Evolutionary conservation across 2,888 invertebrate genomes (phyloP), one percentile per base, ranked within the genome.

Genomic region (Cenopis cana): DNA sequence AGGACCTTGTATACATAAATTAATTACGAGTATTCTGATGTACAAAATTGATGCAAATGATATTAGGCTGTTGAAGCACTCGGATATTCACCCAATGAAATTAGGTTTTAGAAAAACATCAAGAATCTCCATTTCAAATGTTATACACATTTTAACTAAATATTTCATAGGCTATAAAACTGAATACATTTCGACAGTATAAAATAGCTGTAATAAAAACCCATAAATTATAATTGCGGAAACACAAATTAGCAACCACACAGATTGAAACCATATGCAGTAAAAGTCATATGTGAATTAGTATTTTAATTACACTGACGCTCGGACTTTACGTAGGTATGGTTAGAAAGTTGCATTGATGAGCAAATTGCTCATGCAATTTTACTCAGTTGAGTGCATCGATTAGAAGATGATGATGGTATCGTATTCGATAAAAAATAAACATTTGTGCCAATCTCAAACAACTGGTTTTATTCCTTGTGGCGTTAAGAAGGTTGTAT

Each of bases 311-410:
- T 12, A 24, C 24, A 17, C 38, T 24, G 9, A 52, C 14, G 20
- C 18, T 55, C n/a, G 3, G 24, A 24, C 24, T 66, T 41, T 17
- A 1, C 18, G 9, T 17, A 29, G 9, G 33, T 18, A 2, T 56
- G 46, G 9, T 56, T 66, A 66, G 65, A 66, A 66, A 66, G 55
- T 56, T 66, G 55, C 64, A 54, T 54, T 56, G 55, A 66, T 66
- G 65, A 29, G 65, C 55, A 56, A 56, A 66, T 66, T 66, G 20
- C 55, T 33, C 56, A 46, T 66, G 46, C 55, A 66, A 56, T 56
- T 66, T 66, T 66, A 46, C 41, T 46, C 52, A 38, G 52, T 54
- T 36, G n/a, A 62, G 24, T 64, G 64, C 52, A 38, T 64, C 64
- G 54, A 54, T 64, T 64, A 64, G 52, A 64, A 38, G 20, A 52